These are phyloP conservation scores for Megalops atlanticus DNA, from an alignment of 2,113 vertebrate species.

Conservation along the genomic window DNA sequence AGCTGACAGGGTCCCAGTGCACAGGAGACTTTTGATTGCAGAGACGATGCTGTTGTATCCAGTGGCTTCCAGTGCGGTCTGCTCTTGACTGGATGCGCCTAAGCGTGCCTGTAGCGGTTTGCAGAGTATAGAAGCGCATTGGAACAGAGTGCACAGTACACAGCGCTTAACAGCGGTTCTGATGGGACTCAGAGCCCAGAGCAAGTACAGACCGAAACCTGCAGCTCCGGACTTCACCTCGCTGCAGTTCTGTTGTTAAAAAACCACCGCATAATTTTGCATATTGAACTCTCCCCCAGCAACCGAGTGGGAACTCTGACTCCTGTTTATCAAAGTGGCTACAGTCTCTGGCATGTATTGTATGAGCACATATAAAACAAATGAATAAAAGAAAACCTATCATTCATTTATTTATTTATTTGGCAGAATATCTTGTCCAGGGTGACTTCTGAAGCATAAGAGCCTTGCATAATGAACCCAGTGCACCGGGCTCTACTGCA, in stretches of 20 bases:
- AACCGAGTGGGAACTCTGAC: background rate
- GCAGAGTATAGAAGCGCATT: too few relatives aligned
- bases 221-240: too few relatives aligned
- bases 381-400: background rate
- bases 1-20: background rate
- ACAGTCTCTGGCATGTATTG: background rate
- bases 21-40: conserved; percentile 6
- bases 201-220: too few relatives aligned
- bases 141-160: too few relatives aligned
- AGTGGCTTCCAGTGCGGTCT: background rate
- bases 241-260: too few relatives aligned
- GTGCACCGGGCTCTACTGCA: background rate
- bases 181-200: too few relatives aligned
- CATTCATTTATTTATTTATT: background rate
- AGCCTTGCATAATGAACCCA: background rate
- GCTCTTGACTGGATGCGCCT: too few relatives aligned
- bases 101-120: too few relatives aligned
- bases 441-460: background rate
- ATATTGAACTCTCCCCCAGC: background rate
- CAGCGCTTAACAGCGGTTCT: too few relatives aligned
- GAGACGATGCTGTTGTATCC: background rate
- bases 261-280: too few relatives aligned
- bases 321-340: background rate
- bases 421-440: background rate
- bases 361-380: background rate